phyloP scores from a whole-genome alignment of 2,113 vertebrate genomes.

The Coryphaenoides rupestris region DNA sequence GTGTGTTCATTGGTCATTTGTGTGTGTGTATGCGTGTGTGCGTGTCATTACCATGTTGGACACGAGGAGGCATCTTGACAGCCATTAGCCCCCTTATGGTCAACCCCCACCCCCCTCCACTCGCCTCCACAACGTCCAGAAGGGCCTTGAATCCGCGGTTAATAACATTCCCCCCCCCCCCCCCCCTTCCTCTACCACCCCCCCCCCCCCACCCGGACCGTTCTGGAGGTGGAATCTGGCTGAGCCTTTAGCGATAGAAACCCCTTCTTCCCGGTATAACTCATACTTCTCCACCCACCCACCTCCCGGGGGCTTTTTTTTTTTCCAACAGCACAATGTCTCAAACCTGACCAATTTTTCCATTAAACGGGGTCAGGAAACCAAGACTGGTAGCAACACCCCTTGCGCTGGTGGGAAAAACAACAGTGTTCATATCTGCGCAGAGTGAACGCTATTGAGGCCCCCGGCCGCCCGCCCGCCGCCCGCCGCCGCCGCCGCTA shows the following conservation, averaged over 20 bases:
- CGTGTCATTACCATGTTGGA: too few relatives aligned
- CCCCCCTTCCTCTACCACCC: constrained; percentile 19
- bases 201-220: constrained; percentile 25
- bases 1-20: too few relatives aligned
- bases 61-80: constrained; percentile 1
- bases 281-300: constrained; percentile 31
- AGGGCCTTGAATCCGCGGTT: too few relatives aligned
- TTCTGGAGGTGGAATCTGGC: background rate
- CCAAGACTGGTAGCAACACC: constrained; percentile 55
- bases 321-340: constrained; percentile 54
- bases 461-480: too few relatives aligned
- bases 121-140: too few relatives aligned
- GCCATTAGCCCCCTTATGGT: background rate
- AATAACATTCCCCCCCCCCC: too few relatives aligned
- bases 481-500: too few relatives aligned
- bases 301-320: constrained; percentile 35
- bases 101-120: background rate
- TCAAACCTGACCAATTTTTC: constrained; percentile 66
- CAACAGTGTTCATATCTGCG: too few relatives aligned
- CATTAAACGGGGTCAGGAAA: constrained; percentile 66
- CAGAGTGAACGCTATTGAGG: too few relatives aligned
- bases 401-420: background rate
- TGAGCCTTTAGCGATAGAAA: too few relatives aligned
- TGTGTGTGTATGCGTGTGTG: too few relatives aligned
- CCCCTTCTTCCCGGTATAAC: too few relatives aligned